Percentiles rank a stretch among this genome's conserved stretches.
These are phyloP conservation scores for Drosophila pandora DNA, from an alignment of 1,140 invertebrate genomes.

Conservation along the genomic window DNA sequence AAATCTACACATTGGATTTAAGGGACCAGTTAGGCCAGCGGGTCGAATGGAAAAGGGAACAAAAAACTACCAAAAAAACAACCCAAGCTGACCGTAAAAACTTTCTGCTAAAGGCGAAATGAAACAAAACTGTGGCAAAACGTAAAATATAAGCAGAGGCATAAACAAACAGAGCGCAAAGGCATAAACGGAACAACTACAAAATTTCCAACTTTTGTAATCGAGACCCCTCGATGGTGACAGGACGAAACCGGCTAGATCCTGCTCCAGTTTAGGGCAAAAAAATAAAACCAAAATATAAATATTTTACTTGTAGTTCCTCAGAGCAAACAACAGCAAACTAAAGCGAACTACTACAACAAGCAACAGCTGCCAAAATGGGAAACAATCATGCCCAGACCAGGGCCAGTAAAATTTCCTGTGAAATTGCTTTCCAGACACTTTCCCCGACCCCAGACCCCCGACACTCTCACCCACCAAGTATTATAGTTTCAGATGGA, in stretches of 20 bases:
- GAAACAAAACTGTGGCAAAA: conserved; percentile 40
- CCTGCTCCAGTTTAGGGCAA: conserved; percentile 4
- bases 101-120: conserved; percentile 19
- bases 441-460: not conserved
- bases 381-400: conserved; percentile 35
- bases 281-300: conserved; percentile 24
- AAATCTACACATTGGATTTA: not conserved
- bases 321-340: conserved; percentile 39
- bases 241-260: conserved; percentile 22
- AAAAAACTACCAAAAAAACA: conserved; percentile 19
- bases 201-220: conserved; percentile 41
- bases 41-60: conserved; percentile 20
- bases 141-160: conserved; percentile 31
- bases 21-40: not conserved
- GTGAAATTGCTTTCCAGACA: conserved; percentile 30
- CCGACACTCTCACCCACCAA: too few relatives aligned
- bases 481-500: conserved; percentile 11
- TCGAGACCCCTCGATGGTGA: conserved; percentile 41
- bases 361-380: conserved; percentile 53
- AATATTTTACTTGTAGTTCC: conserved; percentile 43
- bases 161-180: conserved; percentile 42
- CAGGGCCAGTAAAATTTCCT: conserved; percentile 25
- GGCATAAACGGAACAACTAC: conserved; percentile 37
- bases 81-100: conserved; percentile 30
- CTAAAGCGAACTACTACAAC: conserved; percentile 37